phyloP scores from a whole-genome alignment of 2,113 vertebrate genomes.

The Steatornis caripensis region DNA sequence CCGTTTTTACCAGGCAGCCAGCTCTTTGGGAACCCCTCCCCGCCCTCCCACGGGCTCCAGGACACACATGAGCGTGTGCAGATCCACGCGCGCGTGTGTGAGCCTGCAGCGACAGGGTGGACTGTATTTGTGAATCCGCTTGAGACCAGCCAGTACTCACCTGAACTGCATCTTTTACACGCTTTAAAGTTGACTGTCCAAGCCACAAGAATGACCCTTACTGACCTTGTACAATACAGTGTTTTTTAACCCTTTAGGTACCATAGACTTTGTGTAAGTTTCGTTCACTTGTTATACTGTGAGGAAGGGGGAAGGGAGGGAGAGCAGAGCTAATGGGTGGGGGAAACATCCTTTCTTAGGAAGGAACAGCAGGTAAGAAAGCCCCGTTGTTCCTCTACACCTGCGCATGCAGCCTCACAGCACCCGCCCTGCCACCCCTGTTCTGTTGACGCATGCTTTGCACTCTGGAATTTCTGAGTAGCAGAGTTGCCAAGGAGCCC shows the following conservation, averaged over 20 bases:
- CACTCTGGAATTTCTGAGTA: background rate
- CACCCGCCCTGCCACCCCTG: slow-evolving; percentile 31
- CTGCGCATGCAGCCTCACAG: slow-evolving; percentile 13
- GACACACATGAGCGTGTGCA: rapidly evolving
- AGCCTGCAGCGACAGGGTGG: slow-evolving; percentile 76
- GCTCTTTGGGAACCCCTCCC: background rate
- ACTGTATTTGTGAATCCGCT: slow-evolving; percentile 77
- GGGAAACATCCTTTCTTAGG: background rate
- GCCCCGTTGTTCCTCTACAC: background rate
- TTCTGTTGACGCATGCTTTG: background rate
- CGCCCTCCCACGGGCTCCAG: background rate
- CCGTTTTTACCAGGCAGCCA: background rate
- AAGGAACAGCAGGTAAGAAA: slow-evolving; percentile 17
- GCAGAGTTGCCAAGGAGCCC: slow-evolving; percentile 28
- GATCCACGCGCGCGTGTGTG: background rate
- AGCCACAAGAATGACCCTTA: slow-evolving; percentile 79
- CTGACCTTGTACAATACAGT: slow-evolving; percentile 71
- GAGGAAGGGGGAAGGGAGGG: slow-evolving; percentile 23
- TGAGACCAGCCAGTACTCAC: slow-evolving; percentile 87
- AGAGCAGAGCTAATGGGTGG: slow-evolving; percentile 1
- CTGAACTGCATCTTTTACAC: slow-evolving; percentile 75
- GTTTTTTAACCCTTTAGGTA: slow-evolving; percentile 76
- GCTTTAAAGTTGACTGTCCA: slow-evolving; percentile 77
- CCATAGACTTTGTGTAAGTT: slow-evolving; percentile 56
- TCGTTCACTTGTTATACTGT: background rate